Conservation (phyloP, 2,797 vertebrate species). For the Centropyge bicolor region DNA sequence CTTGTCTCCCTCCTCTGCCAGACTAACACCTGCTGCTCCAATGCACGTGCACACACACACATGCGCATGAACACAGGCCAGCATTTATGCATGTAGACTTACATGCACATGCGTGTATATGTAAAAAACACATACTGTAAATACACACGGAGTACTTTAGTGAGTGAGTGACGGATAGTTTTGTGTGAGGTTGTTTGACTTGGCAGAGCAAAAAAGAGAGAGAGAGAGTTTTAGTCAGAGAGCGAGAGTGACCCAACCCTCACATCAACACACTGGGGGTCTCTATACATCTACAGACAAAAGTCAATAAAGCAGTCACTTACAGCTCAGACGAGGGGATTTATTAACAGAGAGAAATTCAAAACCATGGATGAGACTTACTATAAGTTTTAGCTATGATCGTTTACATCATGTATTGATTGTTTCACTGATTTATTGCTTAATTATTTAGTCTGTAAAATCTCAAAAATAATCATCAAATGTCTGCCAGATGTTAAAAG, state of each 20-base stretch:
- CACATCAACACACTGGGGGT: slow-evolving; percentile 52
- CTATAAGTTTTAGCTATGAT: not conserved
- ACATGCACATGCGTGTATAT: slow-evolving; percentile 50
- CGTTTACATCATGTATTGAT: not conserved
- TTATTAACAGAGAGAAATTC: slow-evolving; percentile 27
- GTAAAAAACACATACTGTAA: slow-evolving; percentile 46
- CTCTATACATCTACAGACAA: slow-evolving; percentile 56
- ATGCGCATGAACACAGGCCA: not conserved
- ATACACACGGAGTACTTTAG: slow-evolving; percentile 51
- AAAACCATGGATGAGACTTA: slow-evolving; percentile 25
- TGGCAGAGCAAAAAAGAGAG: slow-evolving; percentile 54
- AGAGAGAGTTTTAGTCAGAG: slow-evolving; percentile 28
- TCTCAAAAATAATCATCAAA: not conserved
- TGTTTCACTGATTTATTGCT: slow-evolving; percentile 6
- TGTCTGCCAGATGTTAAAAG: not conserved
- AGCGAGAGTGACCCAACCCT: slow-evolving; percentile 47
- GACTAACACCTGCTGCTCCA: slow-evolving; percentile 87
- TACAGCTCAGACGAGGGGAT: slow-evolving; percentile 33
- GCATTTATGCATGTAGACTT: slow-evolving; percentile 31
- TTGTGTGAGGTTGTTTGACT: slow-evolving; percentile 73
- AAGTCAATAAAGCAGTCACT: slow-evolving; percentile 72
- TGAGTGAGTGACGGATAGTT: slow-evolving; percentile 70
- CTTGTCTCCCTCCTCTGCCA: slow-evolving; percentile 78
- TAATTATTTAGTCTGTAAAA: slow-evolving; percentile 7
- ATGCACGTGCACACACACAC: slow-evolving; percentile 1